Evolutionary conservation across 2,888 invertebrate species (phyloP), one percentile per base, ranked within the genome.

Genomic region (Azorinus chamasolen): DNA sequence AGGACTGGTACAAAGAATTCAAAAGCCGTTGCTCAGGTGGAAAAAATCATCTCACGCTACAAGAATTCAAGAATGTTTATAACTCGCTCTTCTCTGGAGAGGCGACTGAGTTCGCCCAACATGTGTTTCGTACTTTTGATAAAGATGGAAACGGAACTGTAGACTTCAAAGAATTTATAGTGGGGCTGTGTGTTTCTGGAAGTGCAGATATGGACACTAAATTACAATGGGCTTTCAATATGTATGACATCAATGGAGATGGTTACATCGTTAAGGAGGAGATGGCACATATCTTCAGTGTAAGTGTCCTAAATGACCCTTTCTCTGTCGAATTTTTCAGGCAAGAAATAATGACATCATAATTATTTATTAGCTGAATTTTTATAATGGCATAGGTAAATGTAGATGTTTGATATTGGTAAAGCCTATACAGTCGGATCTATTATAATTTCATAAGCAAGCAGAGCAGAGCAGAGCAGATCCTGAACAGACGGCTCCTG

Each of bases 221-320:
- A 43, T 48, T 83, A 20, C 57, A 69, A 41, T 85, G 85, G 85
- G 83, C 85, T 0, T 85, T 85, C 55, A 55, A 64, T 6, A 74
- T 85, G 78, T 85, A 85, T 51, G 85, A 85, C 51, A 80, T 79
- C 24, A 72, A 85, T 27, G 82, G 76, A 10, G 75, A 83, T 54
- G 83, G 83, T 10, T 62, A 14, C 32, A 62, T 62, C 39, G 24
- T 5, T 10, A 62, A 43, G 43, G 59, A 71, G 1, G 85, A 85
- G 55, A 85, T 85, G 83, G 66, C 10, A 2, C 37, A 58, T 20
- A 78, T 84, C n/a, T 64, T 84, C 6, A 57, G 45, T 24, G 83
- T 79, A 77, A 45, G 43, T 39, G 22, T n/a, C 32, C 4, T 32
- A 32, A 32, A 32, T 32, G 32, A 32, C 32, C 32, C 32, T 32